Base-by-base conservation (phyloP, 2,888 invertebrate genomes). In the Eudemis profundana region DNA sequence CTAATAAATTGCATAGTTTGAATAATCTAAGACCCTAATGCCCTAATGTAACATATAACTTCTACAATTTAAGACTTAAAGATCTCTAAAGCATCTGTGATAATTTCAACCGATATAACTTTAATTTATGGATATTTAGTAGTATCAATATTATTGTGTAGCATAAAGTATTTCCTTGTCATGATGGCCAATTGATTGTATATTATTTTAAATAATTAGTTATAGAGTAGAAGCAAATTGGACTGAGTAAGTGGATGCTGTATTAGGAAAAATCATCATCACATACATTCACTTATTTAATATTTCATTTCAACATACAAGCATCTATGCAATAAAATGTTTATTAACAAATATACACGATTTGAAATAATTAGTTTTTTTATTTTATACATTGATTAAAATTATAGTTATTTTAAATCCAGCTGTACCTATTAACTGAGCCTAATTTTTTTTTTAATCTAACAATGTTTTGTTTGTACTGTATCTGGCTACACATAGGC, bases 61-160 rank as follows among this genome's bases (percentile, higher is more conserved):
- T 84, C 81, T 85, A 78, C 84, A 90, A 86, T 76, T 77, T 91
- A 91, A 90, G 90, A 83, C 86, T 85, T 76, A 82, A 90, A 86
- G 91, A 92, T 92, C 92, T 91, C 92, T 87, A 83, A 89, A 86
- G 87, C 83, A 89, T 89, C 91, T 92, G 91, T 92, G 92, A 92
- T 92, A 92, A 88, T 81, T 83, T 79, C 85, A 89, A 87, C 87
- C 88, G 82, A 87, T 87, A 85, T 85, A 86, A 84, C 83, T 83
- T 84, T 90, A 87, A 88, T 88, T 87, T 90, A 89, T 90, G 76
- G 83, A 81, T 74, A 83, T 81, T 83, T 85, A 85, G 82, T 85
- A 79, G 78, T 83, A 77, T 81, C 82, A 80, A 72, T 69, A 68
- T 69, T 67, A 67, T 66, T 63, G 29, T 59, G 69, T 75, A 77